Conservation (phyloP, 2,888 invertebrate genomes). For the Nymphalis polychloros region DNA sequence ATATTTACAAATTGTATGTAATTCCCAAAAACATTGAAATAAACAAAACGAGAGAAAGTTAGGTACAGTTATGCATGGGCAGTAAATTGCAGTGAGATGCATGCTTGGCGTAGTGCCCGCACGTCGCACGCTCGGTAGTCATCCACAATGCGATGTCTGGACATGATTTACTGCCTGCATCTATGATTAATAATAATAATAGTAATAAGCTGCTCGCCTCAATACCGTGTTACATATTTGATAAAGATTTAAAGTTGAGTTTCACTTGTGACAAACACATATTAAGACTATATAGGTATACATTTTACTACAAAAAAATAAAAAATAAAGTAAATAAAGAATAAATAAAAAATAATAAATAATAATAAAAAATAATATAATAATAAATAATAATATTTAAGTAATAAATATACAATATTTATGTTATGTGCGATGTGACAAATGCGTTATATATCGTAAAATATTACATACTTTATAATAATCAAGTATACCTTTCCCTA, state of each 20-base stretch:
- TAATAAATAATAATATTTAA: too few relatives aligned
- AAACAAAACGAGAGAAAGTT: conserved; percentile 54
- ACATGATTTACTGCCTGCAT: conserved; percentile 35
- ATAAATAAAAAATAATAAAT: too few relatives aligned
- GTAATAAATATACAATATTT: too few relatives aligned
- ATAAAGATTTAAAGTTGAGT: conserved; percentile 16
- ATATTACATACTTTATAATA: too few relatives aligned
- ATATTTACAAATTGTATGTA: not conserved
- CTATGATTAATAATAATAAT: conserved; percentile 31
- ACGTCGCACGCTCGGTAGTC: conserved; percentile 41
- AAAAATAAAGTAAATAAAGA: too few relatives aligned
- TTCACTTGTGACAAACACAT: not conserved
- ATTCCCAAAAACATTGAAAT: conserved; percentile 36
- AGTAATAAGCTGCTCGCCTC: conserved; percentile 1
- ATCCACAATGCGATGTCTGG: conserved; percentile 44
- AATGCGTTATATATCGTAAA: too few relatives aligned
- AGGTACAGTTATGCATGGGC: conserved; percentile 43
- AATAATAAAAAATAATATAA: too few relatives aligned
- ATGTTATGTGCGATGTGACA: too few relatives aligned
- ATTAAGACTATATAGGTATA: too few relatives aligned
- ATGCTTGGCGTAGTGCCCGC: conserved; percentile 39
- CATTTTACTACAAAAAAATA: too few relatives aligned
- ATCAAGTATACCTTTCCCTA: too few relatives aligned
- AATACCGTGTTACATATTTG: conserved; percentile 1
- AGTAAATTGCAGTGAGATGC: conserved; percentile 52